Evolutionary conservation across 2,113 vertebrate species (phyloP).

Genomic region (Myanophis thanlyinensis): DNA sequence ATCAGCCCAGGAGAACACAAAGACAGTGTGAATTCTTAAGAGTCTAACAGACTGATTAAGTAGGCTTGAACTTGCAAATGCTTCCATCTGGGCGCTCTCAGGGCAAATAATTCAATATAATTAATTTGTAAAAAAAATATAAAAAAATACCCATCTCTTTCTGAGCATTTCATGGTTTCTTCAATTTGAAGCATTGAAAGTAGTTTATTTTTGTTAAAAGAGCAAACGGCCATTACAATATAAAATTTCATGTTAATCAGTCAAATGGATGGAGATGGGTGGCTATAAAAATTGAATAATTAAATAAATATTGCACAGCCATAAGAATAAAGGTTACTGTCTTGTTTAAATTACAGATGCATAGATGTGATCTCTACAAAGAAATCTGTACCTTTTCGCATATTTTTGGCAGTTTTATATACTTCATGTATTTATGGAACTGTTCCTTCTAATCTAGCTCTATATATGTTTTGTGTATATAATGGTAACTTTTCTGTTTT

Average conservation of each 20-base stretch:
- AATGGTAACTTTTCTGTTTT: conserved; percentile 46
- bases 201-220: neutral
- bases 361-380: neutral
- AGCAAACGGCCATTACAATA: neutral
- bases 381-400: neutral
- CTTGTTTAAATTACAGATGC: neutral
- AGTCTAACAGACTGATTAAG: neutral
- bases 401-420: conserved; percentile 22
- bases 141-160: neutral
- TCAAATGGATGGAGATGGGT: neutral
- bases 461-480: conserved; percentile 55
- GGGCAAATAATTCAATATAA: neutral
- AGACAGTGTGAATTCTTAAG: neutral
- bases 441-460: conserved; percentile 34
- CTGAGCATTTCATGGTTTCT: neutral
- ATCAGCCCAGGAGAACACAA: neutral
- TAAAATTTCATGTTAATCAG: neutral
- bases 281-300: neutral
- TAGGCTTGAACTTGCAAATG: neutral
- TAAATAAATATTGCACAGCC: neutral
- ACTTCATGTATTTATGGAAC: conserved; percentile 26
- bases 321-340: neutral
- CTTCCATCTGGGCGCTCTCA: neutral
- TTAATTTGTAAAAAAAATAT: neutral
- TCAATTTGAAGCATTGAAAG: neutral